Evolutionary conservation across 2,888 invertebrate species (phyloP), one percentile per base, ranked within the genome.

Genomic region (Epinotia ramella): DNA sequence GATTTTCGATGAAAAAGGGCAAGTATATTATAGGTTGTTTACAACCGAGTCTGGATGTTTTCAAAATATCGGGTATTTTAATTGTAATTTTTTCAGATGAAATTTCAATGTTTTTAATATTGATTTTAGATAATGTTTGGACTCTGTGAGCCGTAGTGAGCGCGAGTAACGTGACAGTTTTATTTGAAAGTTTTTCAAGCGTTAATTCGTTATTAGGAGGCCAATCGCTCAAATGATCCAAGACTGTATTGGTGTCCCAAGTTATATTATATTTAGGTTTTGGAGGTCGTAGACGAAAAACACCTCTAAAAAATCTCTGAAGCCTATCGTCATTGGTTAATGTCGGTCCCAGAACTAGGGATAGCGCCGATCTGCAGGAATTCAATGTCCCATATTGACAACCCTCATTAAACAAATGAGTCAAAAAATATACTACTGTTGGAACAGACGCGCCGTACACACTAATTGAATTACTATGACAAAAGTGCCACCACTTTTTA

Each of bases 41-140:
- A 24, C 20, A 20, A 20, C 69, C 59, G 12, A 9, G 24, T 7
- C 40, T 59, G 24, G 69, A 53, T 11, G 71, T 63, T 60, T 71
- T 63, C 11, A 71, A 3, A 11, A 62, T 12, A 46, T 53, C 71
- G 13, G 71, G 71, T 33, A 71, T 71, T 71, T 71, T 63, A n/a
- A 71, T 71, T 7, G 18, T 53, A 24, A 33, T 18, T 53, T 53
- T 13, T n/a, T 71, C 53, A n/a, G 28, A 18, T 0, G 44, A 46
- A 46, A 60, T 24, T 13, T 60, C 24, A 28, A 70, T 62, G 6
- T 70, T 70, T n/a, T 62, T 69, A 2, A 62, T 28, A 69, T 28
- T 24, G 3, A 69, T 69, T 49, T 60, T 69, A n/a, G 70, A 62
- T 9, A 70, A 24, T 20, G 71, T 64, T 20, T 72, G 71, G 13